Evolutionary conservation across 2,797 vertebrate genomes (phyloP), one percentile per base, ranked within the genome.

Genomic region (Pogoniulus pusillus): DNA sequence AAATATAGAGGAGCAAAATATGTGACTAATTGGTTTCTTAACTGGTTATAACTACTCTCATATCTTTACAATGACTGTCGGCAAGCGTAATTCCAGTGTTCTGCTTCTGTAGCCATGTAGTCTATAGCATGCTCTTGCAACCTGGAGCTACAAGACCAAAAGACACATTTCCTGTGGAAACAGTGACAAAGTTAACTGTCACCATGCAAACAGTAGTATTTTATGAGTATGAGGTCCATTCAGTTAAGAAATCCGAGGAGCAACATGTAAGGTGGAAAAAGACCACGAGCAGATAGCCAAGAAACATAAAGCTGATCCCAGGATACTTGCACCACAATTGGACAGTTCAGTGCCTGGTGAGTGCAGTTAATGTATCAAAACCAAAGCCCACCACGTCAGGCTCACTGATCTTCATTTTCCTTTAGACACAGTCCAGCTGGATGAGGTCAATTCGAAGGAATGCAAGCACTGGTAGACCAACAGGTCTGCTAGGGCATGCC

Each of bases 241-340:
- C 74, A 62, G 47, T 49, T 29, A 13, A 65, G 58, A 92, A 89
- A 87, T 80, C 84, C 73, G 82, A 83, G 47, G 11, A 93, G 72
- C 11, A 91, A 89, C 55, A 91, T 12, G 39, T 71, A 81, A 92
- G 86, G 87, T 92, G 93, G 93, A 90, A 94, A 49, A 74, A 81
- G 16, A 72, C 27, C 85, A 93, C 82, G 86, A 87, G 71, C 7
- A 64, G 69, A 81, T 13, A 63, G 84, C 82, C 76, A 94, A 91
- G 85, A 96, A 80, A 90, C 49, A 80, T 35, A 89, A 95, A 93
- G 80, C 41, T 68, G 57, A 86, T 93, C 53, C 78, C 78, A 81
- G 53, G 73, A 82, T 75, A 93, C 79, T 84, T 91, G 82, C 8
- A 4, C 24, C 85, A 60, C 57, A 88, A 19, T 30, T 77, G 35